These are phyloP conservation scores for Sarcophaga carnaria DNA, from an alignment of 2,888 invertebrate genomes.

Conservation along the genomic window DNA sequence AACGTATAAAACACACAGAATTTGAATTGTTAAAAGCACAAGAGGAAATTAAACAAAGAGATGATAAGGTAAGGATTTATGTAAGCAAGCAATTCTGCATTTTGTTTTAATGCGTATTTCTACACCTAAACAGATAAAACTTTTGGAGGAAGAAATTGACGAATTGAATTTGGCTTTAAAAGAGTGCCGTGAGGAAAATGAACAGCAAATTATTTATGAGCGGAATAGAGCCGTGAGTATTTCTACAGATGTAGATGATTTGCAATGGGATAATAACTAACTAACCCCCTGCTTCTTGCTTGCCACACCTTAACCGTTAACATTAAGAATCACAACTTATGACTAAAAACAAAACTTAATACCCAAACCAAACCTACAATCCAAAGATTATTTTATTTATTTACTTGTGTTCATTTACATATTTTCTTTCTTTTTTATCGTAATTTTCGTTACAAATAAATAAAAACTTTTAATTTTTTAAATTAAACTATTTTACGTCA, in stretches of 20 bases:
- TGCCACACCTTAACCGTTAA: slow-evolving; percentile 13
- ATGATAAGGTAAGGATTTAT: slow-evolving; percentile 77
- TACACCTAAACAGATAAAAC: slow-evolving; percentile 80
- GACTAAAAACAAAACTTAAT: slow-evolving; percentile 10
- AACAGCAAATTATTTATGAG: slow-evolving; percentile 83
- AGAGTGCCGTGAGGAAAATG: slow-evolving; percentile 82
- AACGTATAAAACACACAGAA: slow-evolving; percentile 83
- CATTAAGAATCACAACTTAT: slow-evolving; percentile 29
- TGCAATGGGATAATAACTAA: slow-evolving; percentile 74
- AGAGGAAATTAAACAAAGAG: slow-evolving; percentile 78
- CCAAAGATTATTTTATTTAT: slow-evolving; percentile 31
- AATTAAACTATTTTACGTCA: too few relatives aligned
- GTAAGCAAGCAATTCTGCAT: not conserved
- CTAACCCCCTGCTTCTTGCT: slow-evolving; percentile 32
- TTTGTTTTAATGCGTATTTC: not conserved
- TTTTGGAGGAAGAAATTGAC: slow-evolving; percentile 89
- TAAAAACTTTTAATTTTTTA: slow-evolving; percentile 19
- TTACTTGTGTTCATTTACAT: slow-evolving; percentile 14
- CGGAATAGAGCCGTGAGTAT: slow-evolving; percentile 85
- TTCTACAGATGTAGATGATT: slow-evolving; percentile 74
- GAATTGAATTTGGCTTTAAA: slow-evolving; percentile 87
- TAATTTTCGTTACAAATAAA: not conserved
- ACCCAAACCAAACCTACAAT: slow-evolving; percentile 1
- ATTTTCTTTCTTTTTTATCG: not conserved
- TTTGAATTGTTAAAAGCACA: slow-evolving; percentile 79